phyloP scores from a whole-genome alignment of 1,140 invertebrate genomes.

The Phocides pigmalion region DNA sequence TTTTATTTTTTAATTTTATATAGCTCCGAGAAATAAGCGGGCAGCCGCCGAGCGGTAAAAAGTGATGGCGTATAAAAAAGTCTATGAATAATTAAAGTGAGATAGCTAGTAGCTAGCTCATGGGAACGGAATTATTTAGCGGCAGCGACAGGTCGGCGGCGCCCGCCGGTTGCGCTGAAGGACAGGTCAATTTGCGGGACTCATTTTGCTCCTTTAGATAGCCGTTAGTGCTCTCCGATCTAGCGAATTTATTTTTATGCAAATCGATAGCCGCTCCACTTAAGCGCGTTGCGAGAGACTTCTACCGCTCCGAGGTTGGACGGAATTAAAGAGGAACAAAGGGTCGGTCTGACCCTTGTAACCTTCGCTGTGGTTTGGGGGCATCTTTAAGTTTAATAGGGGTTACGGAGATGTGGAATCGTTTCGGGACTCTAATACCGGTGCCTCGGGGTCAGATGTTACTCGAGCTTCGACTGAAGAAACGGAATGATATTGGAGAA shows the following conservation, averaged over 20 bases:
- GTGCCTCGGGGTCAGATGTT: slow-evolving; percentile 72
- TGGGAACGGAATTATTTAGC: slow-evolving; percentile 79
- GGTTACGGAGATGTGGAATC: slow-evolving; percentile 65
- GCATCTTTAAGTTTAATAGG: slow-evolving; percentile 80
- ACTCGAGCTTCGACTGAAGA: slow-evolving; percentile 56
- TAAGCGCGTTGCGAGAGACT: slow-evolving; percentile 24
- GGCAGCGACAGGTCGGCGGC: slow-evolving; percentile 71
- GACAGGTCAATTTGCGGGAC: slow-evolving; percentile 80
- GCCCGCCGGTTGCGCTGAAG: slow-evolving; percentile 62
- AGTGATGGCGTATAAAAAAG: slow-evolving; percentile 77
- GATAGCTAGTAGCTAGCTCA: slow-evolving; percentile 80
- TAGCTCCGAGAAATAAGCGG: slow-evolving; percentile 64
- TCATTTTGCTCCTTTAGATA: slow-evolving; percentile 64
- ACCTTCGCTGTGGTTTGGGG: slow-evolving; percentile 70
- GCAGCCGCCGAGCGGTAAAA: slow-evolving; percentile 76
- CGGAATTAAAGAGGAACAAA: slow-evolving; percentile 52
- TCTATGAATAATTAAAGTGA: slow-evolving; percentile 83
- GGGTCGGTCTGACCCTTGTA: slow-evolving; percentile 52
- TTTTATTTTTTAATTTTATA: slow-evolving; percentile 82
- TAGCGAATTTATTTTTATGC: slow-evolving; percentile 55
- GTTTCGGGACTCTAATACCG: slow-evolving; percentile 67
- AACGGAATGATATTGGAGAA: slow-evolving; percentile 76
- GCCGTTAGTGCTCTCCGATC: slow-evolving; percentile 49
- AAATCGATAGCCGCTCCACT: slow-evolving; percentile 39
- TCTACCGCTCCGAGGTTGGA: slow-evolving; percentile 34